phyloP scores from a whole-genome alignment of 2,113 vertebrate species.

The Condylura cristata region DNA sequence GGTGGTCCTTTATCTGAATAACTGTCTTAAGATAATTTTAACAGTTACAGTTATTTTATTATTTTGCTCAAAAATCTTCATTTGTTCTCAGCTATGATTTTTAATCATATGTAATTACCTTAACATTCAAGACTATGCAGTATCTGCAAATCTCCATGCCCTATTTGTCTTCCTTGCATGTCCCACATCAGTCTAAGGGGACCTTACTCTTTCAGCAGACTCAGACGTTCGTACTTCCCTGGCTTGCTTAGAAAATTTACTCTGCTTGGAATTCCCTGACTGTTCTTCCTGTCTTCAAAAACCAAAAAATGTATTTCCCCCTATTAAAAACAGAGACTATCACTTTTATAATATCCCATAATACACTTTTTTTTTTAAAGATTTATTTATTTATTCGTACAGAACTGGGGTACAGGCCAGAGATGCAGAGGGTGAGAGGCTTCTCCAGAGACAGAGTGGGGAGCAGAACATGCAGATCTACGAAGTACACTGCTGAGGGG shows the following conservation, averaged over 20 bases:
- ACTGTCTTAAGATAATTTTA: background rate
- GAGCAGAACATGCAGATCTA: too few relatives aligned
- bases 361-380: too few relatives aligned
- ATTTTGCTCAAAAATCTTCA: background rate
- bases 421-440: too few relatives aligned
- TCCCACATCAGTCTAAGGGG: background rate
- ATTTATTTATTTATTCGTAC: too few relatives aligned
- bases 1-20: background rate
- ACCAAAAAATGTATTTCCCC: background rate
- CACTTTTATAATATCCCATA: background rate
- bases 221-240: background rate
- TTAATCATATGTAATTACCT: background rate
- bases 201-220: background rate
- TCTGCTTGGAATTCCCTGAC: background rate
- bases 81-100: background rate
- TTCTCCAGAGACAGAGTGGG: too few relatives aligned
- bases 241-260: background rate
- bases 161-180: background rate
- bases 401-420: too few relatives aligned
- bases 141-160: background rate
- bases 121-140: background rate
- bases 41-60: background rate
- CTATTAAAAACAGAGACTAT: background rate
- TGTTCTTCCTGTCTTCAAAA: background rate
- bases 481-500: too few relatives aligned